Conservation (phyloP, 2,797 vertebrate species). For the Benthosema pterotum region DNA sequence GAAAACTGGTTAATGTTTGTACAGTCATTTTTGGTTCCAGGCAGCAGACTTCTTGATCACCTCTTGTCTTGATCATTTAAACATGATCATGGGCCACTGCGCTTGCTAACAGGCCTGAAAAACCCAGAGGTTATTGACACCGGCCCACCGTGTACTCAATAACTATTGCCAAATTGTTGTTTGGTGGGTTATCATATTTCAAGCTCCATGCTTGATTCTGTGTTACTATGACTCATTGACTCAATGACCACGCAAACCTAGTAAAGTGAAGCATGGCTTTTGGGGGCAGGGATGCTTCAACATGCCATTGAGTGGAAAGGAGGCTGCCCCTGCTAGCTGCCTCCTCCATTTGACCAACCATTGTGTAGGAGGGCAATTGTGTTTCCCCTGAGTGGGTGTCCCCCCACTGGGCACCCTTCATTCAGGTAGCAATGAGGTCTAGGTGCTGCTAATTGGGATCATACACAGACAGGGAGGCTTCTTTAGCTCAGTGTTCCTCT, state of each 20-base stretch:
- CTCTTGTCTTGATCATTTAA: no score
- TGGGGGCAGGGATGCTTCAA: slow-evolving; percentile 72
- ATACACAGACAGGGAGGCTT: slow-evolving; percentile 63
- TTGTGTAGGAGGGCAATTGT: slow-evolving; percentile 70
- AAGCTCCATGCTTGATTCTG: no score
- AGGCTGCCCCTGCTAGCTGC: slow-evolving; percentile 50
- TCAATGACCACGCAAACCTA: slow-evolving; percentile 7
- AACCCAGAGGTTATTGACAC: no score
- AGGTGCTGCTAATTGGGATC: slow-evolving; percentile 82
- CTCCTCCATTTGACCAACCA: slow-evolving; percentile 68
- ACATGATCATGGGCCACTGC: no score
- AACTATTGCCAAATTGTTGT: no score
- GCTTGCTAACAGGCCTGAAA: no score
- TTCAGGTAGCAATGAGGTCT: slow-evolving; percentile 80
- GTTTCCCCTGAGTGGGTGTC: slow-evolving; percentile 52
- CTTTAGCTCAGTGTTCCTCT: slow-evolving; percentile 71
- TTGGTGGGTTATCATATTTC: no score
- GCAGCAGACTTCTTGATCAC: no score
- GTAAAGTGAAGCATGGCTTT: not conserved
- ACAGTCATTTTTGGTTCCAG: no score
- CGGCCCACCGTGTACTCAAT: no score
- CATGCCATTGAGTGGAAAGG: slow-evolving; percentile 61
- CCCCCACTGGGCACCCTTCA: slow-evolving; percentile 75
- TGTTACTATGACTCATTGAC: not conserved
- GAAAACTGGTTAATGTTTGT: no score